Percentiles rank a stretch among this genome's conserved stretches.
These are phyloP conservation scores for Ochotona curzoniae DNA, from an alignment of 2,113 vertebrate genomes.

Conservation along the genomic window DNA sequence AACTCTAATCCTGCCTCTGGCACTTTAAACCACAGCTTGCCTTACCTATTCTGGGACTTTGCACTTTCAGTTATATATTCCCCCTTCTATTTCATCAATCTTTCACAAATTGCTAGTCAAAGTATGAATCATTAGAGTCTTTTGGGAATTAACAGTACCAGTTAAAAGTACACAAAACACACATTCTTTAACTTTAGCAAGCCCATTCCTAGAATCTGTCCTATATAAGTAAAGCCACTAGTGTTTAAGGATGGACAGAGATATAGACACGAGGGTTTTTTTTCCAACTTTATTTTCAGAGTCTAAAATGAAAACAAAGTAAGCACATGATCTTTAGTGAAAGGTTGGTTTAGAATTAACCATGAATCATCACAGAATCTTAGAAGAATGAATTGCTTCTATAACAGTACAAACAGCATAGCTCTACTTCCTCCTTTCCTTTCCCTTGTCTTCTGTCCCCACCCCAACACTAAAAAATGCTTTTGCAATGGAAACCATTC, in stretches of 20 bases:
- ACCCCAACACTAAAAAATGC: background rate
- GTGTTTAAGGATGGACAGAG: background rate
- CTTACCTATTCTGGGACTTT: background rate
- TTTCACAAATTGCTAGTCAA: constrained; percentile 9
- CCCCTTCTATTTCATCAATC: background rate
- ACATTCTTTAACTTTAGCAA: background rate
- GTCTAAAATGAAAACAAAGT: constrained; percentile 23
- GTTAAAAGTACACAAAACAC: constrained; percentile 41
- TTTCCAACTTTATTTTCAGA: constrained; percentile 12
- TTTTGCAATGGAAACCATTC: background rate
- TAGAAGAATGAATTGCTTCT: background rate
- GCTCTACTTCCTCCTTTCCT: background rate
- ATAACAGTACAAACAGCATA: background rate
- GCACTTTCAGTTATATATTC: background rate
- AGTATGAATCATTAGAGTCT: background rate
- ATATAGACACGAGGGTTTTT: background rate
- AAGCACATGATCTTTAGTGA: background rate
- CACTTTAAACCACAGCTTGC: background rate
- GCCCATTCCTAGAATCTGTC: constrained; percentile 3
- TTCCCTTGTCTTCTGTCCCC: background rate
- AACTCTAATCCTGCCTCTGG: background rate
- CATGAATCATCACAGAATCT: background rate
- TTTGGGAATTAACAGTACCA: constrained; percentile 20
- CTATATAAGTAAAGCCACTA: constrained; percentile 18
- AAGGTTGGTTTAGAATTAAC: background rate